Evolutionary conservation across 35 echinoderm and acorn worm genomes (phyloP).

Genomic region (Chiridota heheva): DNA sequence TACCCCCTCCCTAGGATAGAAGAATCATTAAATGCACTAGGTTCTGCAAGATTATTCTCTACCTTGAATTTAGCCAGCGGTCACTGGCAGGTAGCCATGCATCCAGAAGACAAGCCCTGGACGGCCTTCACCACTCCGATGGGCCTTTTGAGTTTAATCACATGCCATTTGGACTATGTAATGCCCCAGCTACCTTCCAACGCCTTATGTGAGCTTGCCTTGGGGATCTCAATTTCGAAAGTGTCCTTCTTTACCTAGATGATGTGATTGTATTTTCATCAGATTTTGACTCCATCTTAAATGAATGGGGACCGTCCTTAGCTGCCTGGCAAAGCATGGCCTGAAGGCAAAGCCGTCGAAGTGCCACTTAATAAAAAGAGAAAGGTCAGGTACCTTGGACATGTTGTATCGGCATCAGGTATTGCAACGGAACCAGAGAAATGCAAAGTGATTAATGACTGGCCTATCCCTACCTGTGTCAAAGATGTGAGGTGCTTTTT

Average conservation of each 20-base stretch:
- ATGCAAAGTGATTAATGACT: conserved; percentile 13
- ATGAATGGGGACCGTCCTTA: neutral
- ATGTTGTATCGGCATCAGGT: conserved; percentile 36
- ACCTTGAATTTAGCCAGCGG: neutral
- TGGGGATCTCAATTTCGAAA: neutral
- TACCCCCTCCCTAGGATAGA: conserved; percentile 19
- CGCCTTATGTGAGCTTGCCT: conserved; percentile 29
- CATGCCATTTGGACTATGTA: conserved; percentile 41
- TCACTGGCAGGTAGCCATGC: conserved; percentile 13
- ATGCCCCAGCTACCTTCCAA: conserved; percentile 43
- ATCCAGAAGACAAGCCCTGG: conserved; percentile 22
- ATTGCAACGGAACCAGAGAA: conserved; percentile 7
- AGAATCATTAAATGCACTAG: conserved; percentile 7
- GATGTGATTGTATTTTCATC: conserved; percentile 19
- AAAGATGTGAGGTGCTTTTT: conserved; percentile 28
- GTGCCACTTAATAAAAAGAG: conserved; percentile 42
- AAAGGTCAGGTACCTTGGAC: conserved; percentile 54
- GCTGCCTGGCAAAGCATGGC: conserved; percentile 34
- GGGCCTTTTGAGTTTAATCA: conserved; percentile 18
- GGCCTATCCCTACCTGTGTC: conserved; percentile 26
- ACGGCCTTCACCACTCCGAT: conserved; percentile 35
- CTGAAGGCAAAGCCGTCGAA: conserved; percentile 54
- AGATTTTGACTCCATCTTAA: conserved; percentile 23
- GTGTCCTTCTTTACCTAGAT: conserved; percentile 16
- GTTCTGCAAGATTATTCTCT: neutral